A percentile compares a stretch with the other conserved stretches of the same genome.
Conservation (phyloP, 2,888 invertebrate species). For the Apoda limacodes region DNA sequence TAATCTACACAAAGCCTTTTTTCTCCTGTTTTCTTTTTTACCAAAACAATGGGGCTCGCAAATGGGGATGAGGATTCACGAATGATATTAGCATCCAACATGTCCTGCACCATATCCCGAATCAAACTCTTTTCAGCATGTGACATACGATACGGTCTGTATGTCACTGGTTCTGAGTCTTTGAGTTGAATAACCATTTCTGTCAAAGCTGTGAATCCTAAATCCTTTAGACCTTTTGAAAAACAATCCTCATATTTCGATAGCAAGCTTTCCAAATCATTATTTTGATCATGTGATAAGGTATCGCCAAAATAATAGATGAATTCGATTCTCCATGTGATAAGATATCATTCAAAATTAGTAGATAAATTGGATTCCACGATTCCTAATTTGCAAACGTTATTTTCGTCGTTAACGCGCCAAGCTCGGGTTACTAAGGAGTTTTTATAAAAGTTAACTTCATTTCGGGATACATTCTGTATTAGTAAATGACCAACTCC, state of each 20-base stretch:
- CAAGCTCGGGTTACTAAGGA: too few relatives aligned
- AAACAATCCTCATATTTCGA: slow-evolving; percentile 13
- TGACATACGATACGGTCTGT: slow-evolving; percentile 19
- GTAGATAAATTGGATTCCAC: neutral
- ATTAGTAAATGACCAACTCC: slow-evolving; percentile 1
- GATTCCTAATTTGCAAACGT: neutral
- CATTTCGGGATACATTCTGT: too few relatives aligned
- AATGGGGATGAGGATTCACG: slow-evolving; percentile 19
- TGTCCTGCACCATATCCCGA: slow-evolving; percentile 16
- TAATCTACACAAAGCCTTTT: slow-evolving; percentile 21
- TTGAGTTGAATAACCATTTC: slow-evolving; percentile 18
- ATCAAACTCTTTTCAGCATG: slow-evolving; percentile 14
- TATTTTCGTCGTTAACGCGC: neutral
- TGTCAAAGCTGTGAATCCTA: slow-evolving; percentile 12
- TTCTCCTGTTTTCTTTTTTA: slow-evolving; percentile 21
- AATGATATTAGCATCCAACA: slow-evolving; percentile 14
- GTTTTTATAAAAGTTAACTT: too few relatives aligned
- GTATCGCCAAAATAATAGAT: slow-evolving; percentile 6
- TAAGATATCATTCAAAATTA: neutral
- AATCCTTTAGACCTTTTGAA: slow-evolving; percentile 11
- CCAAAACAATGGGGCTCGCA: slow-evolving; percentile 22
- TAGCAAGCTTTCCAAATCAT: slow-evolving; percentile 3
- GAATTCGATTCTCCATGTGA: neutral
- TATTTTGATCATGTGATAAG: slow-evolving; percentile 2
- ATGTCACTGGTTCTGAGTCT: slow-evolving; percentile 15